Evolutionary conservation across 2,113 vertebrate genomes (phyloP), one percentile per base, ranked within the genome.

Genomic region (Ariopsis seemanni): DNA sequence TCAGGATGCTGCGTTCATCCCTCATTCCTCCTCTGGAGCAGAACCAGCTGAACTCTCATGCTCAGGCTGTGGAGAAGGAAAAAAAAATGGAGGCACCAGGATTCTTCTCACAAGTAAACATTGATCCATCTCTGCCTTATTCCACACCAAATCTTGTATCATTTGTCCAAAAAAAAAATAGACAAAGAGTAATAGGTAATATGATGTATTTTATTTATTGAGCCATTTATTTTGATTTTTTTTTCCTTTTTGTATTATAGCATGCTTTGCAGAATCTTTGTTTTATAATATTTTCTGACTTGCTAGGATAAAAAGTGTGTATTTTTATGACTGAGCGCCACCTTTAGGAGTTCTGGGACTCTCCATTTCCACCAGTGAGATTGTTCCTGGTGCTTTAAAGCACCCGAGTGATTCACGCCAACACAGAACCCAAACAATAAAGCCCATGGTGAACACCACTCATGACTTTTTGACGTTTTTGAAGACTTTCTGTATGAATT

Each of bases 41-140:
- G 77, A 85, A 87, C 42, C 82, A 4, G 65, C 69, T 85, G 27
- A 86, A 81, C 85, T 81, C 52, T 67, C 77, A 60, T 20, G 87
- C 90, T 91, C 90, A 81, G 83, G 77, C 65, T 71, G 82, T 82
- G 27, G 80, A 87, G 83, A 85, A 86, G 83, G 86, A 78, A 58
- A 71, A 17, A n/a, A 52, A 42, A 42, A 42, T 42, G 25, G 77
- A 82, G 90, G 75, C 30, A 27, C 85, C 71, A 58, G 82, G 82
- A 85, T 75, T 85, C 81, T 91, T 84, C 75, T 88, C 58, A 58
- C 85, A 57, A 87, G 82, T 87, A 81, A 86, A 89, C 86, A 89
- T 90, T 34, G 81, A 89, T 89, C 85, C 92, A 91, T 92, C 80
- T 92, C 89, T 92, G 90, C 91, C 92, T 92, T 92, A 91, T 88